Conservation (phyloP, 2,888 invertebrate genomes). For the Choristoneura rosaceana region DNA sequence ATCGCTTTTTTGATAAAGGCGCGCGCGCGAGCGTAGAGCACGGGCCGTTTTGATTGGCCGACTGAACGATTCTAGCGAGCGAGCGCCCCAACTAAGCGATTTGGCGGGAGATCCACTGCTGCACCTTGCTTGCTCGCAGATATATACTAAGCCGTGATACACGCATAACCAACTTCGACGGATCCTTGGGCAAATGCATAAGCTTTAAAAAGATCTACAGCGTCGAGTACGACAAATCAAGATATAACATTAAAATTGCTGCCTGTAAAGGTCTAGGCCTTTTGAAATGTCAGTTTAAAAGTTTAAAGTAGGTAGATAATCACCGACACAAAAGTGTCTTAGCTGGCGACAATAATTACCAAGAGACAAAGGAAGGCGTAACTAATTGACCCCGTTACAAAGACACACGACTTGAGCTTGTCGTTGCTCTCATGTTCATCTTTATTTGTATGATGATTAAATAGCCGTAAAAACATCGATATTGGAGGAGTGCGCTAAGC, state of each 20-base stretch:
- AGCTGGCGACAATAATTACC: conserved; percentile 30
- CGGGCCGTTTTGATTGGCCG: conserved; percentile 77
- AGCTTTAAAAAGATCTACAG: not conserved
- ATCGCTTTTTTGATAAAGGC: conserved; percentile 74
- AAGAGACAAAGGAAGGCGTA: conserved; percentile 44
- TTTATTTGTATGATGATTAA: conserved; percentile 2
- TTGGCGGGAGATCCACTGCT: conserved; percentile 73
- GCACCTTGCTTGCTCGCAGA: conserved; percentile 43
- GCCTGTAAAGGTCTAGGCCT: not conserved
- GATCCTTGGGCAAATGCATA: not conserved
- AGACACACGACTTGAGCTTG: conserved; percentile 18
- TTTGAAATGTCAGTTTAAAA: not conserved
- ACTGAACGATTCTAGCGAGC: conserved; percentile 54
- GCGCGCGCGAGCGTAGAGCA: conserved; percentile 70
- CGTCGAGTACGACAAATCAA: not conserved
- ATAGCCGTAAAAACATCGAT: conserved; percentile 10
- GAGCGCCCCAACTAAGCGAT: conserved; percentile 53
- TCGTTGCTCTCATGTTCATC: not conserved
- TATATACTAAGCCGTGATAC: conserved; percentile 17
- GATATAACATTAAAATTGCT: not conserved
- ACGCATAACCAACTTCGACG: not conserved
- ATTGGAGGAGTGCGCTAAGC: conserved; percentile 44
- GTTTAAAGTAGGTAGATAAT: not conserved
- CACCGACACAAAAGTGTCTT: not conserved
- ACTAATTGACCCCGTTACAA: conserved; percentile 43